phyloP scores from a whole-genome alignment of 2,797 vertebrate genomes.

The Pipistrellus pipistrellus region DNA sequence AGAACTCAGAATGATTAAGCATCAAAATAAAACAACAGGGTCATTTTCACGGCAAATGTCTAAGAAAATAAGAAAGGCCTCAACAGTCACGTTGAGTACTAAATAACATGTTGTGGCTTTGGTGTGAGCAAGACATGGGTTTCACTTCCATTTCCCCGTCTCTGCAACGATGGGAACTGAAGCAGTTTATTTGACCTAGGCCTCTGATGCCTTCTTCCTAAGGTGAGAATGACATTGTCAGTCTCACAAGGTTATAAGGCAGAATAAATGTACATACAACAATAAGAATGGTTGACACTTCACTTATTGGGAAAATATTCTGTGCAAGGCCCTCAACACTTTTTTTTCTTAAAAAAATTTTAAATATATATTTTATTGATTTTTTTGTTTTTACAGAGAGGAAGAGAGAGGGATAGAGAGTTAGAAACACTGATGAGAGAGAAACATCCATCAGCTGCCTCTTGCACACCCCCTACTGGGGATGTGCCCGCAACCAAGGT shows the following conservation, averaged over 20 bases:
- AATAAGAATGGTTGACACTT: background rate
- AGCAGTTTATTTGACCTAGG: background rate
- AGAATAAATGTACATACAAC: background rate
- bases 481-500: no score
- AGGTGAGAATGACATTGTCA: background rate
- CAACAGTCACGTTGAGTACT: background rate
- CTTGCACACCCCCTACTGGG: no score
- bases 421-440: no score
- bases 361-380: no score
- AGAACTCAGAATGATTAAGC: constrained; percentile 47
- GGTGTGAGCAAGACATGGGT: background rate
- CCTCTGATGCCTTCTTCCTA: background rate
- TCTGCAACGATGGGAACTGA: background rate
- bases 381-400: no score
- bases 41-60: constrained; percentile 49
- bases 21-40: constrained; percentile 56
- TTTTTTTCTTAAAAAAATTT: background rate
- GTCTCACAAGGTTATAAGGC: background rate
- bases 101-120: background rate
- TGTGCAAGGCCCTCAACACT: background rate
- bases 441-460: no score
- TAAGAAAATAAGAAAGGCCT: constrained; percentile 41
- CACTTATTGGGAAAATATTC: background rate
- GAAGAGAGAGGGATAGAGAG: no score
- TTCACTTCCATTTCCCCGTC: background rate